phyloP scores from a whole-genome alignment of 2,888 invertebrate genomes.

The Drosophila paranaensis region DNA sequence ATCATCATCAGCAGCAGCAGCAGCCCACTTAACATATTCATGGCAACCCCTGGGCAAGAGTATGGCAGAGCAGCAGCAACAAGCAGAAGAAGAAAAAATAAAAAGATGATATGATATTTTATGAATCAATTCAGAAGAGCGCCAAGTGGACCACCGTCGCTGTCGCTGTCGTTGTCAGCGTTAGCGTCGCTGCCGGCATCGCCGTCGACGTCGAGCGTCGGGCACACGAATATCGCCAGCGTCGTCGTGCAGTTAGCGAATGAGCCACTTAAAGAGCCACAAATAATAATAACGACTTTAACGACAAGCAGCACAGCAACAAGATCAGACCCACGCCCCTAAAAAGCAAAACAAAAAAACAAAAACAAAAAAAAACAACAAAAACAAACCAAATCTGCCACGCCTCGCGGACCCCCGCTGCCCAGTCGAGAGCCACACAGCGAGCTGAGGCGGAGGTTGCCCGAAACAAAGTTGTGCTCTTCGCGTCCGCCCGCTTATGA shows the following conservation, averaged over 20 bases:
- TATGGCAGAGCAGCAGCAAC: slow-evolving; percentile 37
- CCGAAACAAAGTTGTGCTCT: slow-evolving; percentile 66
- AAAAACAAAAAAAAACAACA: background rate
- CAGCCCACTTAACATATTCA: background rate
- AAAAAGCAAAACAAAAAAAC: too few species aligned
- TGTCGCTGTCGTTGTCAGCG: slow-evolving; percentile 61
- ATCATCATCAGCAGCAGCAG: background rate
- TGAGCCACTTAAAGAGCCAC: slow-evolving; percentile 81
- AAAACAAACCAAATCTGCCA: background rate
- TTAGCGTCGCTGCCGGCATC: slow-evolving; percentile 32
- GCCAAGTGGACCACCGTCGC: slow-evolving; percentile 80
- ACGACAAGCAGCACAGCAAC: slow-evolving; percentile 72
- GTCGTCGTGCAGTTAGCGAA: slow-evolving; percentile 80
- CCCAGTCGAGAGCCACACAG: slow-evolving; percentile 50
- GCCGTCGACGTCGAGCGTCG: slow-evolving; percentile 43
- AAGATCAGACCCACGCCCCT: slow-evolving; percentile 42
- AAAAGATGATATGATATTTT: slow-evolving; percentile 81
- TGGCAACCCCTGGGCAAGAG: slow-evolving; percentile 9
- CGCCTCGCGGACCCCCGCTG: slow-evolving; percentile 6
- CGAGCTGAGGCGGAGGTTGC: slow-evolving; percentile 41
- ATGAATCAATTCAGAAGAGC: slow-evolving; percentile 81
- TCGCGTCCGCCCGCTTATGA: slow-evolving; percentile 73
- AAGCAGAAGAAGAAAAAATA: slow-evolving; percentile 24
- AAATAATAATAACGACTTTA: slow-evolving; percentile 80
- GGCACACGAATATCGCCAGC: slow-evolving; percentile 79